These are phyloP conservation scores for Papilio aristodemus DNA, from an alignment of 1,140 invertebrate genomes.

Conservation along the genomic window DNA sequence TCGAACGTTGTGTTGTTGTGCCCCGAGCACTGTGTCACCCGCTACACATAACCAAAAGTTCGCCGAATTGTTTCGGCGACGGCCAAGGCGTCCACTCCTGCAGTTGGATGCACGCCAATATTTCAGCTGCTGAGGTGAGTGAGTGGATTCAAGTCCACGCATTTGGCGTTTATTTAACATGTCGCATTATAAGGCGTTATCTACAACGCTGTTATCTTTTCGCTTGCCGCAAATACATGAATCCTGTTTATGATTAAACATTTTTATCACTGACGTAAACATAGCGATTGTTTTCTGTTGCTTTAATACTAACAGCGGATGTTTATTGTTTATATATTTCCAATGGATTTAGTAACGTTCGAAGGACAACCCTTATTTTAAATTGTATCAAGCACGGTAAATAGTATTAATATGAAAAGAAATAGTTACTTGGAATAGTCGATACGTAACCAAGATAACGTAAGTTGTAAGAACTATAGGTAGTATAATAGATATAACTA, in stretches of 20 bases:
- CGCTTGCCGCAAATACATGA: conserved; percentile 47
- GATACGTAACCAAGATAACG: not conserved
- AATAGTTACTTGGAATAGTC: not conserved
- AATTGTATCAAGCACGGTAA: not conserved
- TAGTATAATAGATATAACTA: not conserved
- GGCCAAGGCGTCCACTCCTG: conserved; percentile 59
- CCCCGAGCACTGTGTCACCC: conserved; percentile 52
- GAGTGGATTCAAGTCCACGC: conserved; percentile 50
- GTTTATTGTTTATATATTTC: conserved; percentile 12
- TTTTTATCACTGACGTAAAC: conserved; percentile 48
- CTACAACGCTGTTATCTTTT: conserved; percentile 42
- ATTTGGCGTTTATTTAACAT: conserved; percentile 42
- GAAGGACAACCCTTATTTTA: not conserved
- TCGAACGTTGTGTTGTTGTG: conserved; percentile 53
- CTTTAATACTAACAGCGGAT: conserved; percentile 28
- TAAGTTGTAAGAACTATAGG: not conserved
- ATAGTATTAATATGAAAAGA: not conserved
- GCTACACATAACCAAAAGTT: conserved; percentile 53
- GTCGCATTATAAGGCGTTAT: conserved; percentile 34
- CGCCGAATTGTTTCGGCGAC: conserved; percentile 65
- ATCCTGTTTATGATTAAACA: conserved; percentile 50
- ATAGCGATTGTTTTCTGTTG: conserved; percentile 39
- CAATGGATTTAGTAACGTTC: conserved; percentile 12
- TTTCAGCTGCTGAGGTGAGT: conserved; percentile 70
- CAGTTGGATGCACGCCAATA: conserved; percentile 77